Base-by-base conservation (phyloP, 1,140 invertebrate genomes). In the Lerema accius region DNA sequence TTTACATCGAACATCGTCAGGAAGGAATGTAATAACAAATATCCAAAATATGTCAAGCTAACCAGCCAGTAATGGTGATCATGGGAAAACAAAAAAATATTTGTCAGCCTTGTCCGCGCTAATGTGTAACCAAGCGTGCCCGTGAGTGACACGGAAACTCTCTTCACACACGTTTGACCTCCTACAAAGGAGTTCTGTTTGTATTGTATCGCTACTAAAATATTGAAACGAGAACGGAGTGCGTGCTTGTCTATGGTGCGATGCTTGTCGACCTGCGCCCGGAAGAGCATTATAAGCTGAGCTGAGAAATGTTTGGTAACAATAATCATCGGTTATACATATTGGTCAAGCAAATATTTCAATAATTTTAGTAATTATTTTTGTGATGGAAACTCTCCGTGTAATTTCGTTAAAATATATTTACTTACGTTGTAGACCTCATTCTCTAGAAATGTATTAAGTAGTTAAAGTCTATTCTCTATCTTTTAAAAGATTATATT, bases 41-140 rank as follows among this genome's bases (percentile, higher is more conserved):
- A 79, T 74, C 48, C 63, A 69, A 78, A 76, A 82, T 72, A 76
- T 80, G 80, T 83, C 77, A 74, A 78, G 73, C 71, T 67, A 73
- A 74, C 70, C 68, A 76, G 59, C 69, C 62, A 77, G 67, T 84
- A 84, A 85, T 80, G 72, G 76, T 78, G 80, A 87, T 87, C 78
- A 86, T 80, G 75, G 82, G 73, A 81, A 83, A 84, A 86, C 84
- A n/a, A 86, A 86, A 87, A 86, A 89, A 87, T 87, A 82, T 89
- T 86, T 85, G 83, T 84, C 74, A 53, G 65, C 63, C 67, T 65
- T 75, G 84, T 84, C 74, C 74, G 72, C 81, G 75, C 84, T 83
- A 85, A 87, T 87, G 84, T 87, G 84, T 86, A 86, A 83, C 84
- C 77, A 84, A 83, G 82, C 69, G 74, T 68, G 78, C 61, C 67